Base-by-base conservation (phyloP, 2,888 invertebrate species). In the Ectemnius lituratus region DNA sequence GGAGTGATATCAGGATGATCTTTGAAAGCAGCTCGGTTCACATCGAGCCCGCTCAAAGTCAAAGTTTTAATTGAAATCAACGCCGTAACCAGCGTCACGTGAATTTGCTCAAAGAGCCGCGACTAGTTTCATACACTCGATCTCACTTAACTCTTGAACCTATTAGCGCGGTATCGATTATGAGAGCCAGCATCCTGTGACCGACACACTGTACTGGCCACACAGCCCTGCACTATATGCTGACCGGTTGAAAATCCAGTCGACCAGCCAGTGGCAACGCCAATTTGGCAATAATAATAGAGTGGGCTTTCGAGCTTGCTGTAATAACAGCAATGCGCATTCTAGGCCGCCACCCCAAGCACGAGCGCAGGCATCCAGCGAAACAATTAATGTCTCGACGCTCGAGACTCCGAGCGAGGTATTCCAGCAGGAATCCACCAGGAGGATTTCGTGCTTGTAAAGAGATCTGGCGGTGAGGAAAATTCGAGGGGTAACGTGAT, bases 51-150 rank as follows among this genome's bases (percentile, higher is more conserved):
- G 14, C 18, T 58, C 81, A 81, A 81, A 81, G 81, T 81, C 59
- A 68, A 81, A 81, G 79, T 81, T 81, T 81, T 81, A 81, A 81
- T 81, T 81, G 80, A 81, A 81, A 81, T 81, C 81, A 81, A 78
- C 73, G 69, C 68, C 71, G 71, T 78, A 78, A 76, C 67, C 70
- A 70, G 49, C 79, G 81, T 81, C 80, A 79, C 79, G 79, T 74
- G 71, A 81, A 81, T 81, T 76, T 81, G 73, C 71, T 81, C 80
- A 81, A 78, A 80, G 81, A 78, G 71, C 63, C 45, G 6, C 59
- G 70, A 70, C 79, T 74, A 81, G 81, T 73, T 78, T 67, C 66
- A 70, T 70, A 66, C 68, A 79, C 73, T 81, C 71, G 79, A 78
- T 81, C 78, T 78, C 68, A 70, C 76, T 78, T 76, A 74, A 78